phyloP scores from a whole-genome alignment of 1,140 invertebrate genomes.

The Neocloeon triangulifer region DNA sequence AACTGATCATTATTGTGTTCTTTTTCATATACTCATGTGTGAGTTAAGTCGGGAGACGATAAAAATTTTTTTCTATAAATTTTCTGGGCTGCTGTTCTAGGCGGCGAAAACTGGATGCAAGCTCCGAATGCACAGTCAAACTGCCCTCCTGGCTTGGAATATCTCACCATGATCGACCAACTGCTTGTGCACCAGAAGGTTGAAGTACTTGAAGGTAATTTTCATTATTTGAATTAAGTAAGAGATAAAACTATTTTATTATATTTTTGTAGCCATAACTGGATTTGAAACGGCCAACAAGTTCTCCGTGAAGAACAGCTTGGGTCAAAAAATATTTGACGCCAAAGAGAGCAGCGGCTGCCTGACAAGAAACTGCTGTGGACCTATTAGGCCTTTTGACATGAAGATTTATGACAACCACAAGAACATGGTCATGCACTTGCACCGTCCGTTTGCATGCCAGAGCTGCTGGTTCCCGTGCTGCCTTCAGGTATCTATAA shows the following conservation, averaged over 20 bases:
- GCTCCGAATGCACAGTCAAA: constrained; percentile 40
- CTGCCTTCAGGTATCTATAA: constrained; percentile 47
- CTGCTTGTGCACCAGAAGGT: constrained; percentile 73
- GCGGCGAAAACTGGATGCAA: constrained; percentile 67
- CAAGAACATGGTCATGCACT: constrained; percentile 55
- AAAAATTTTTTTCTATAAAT: not conserved
- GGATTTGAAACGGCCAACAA: constrained; percentile 85
- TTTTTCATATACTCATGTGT: constrained; percentile 10
- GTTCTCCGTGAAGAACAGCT: constrained; percentile 52
- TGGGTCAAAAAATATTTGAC: constrained; percentile 61
- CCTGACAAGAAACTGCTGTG: constrained; percentile 54
- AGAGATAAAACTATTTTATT: too few species aligned
- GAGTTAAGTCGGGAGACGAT: too few species aligned
- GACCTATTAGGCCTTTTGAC: constrained; percentile 52
- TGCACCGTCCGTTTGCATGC: constrained; percentile 50
- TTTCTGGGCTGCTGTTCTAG: constrained; percentile 18
- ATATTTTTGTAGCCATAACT: constrained; percentile 34
- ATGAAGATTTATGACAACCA: constrained; percentile 65
- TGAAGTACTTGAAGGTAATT: constrained; percentile 53
- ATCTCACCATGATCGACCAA: constrained; percentile 74
- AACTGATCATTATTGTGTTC: constrained; percentile 1
- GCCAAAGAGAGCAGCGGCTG: constrained; percentile 66
- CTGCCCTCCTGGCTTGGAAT: constrained; percentile 80
- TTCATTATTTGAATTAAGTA: constrained; percentile 7
- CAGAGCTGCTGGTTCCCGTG: constrained; percentile 59